Evolutionary conservation across 1,140 invertebrate genomes (phyloP).

Genomic region (Anadara kagoshimensis): DNA sequence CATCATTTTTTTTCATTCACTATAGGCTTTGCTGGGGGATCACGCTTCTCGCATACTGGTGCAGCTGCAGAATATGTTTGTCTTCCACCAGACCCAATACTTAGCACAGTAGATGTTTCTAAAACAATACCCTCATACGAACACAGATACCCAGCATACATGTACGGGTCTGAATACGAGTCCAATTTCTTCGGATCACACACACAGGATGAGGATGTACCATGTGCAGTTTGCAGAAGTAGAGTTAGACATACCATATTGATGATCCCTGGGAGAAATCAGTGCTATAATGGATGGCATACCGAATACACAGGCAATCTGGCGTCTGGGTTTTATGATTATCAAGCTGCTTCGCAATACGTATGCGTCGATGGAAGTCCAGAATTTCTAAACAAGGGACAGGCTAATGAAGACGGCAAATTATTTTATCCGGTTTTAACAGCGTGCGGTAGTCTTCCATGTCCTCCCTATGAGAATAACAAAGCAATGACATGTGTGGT

Average conservation of each 20-base stretch:
- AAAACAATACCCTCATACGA: not conserved
- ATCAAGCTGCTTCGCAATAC: slow-evolving; percentile 14
- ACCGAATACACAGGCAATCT: slow-evolving; percentile 48
- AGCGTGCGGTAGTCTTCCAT: slow-evolving; percentile 41
- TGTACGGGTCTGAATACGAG: slow-evolving; percentile 30
- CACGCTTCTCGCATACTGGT: not conserved
- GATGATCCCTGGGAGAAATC: slow-evolving; percentile 44
- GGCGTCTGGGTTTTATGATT: slow-evolving; percentile 25
- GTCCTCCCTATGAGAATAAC: slow-evolving; percentile 43
- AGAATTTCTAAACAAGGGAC: slow-evolving; percentile 25
- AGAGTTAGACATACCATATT: not conserved
- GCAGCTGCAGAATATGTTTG: slow-evolving; percentile 1
- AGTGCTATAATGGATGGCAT: slow-evolving; percentile 47
- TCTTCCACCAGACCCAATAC: not conserved
- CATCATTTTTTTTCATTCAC: too few relatives aligned
- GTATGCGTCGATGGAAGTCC: slow-evolving; percentile 42
- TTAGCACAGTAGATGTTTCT: too few relatives aligned
- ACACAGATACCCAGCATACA: not conserved
- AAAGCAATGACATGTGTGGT: slow-evolving; percentile 44
- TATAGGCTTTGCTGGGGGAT: not conserved
- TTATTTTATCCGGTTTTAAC: slow-evolving; percentile 39
- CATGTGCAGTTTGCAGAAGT: slow-evolving; percentile 24
- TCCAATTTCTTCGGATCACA: not conserved
- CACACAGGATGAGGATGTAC: slow-evolving; percentile 17
- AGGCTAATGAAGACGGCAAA: slow-evolving; percentile 34